Conservation (phyloP, 2,797 vertebrate species). For the Molothrus ater region DNA sequence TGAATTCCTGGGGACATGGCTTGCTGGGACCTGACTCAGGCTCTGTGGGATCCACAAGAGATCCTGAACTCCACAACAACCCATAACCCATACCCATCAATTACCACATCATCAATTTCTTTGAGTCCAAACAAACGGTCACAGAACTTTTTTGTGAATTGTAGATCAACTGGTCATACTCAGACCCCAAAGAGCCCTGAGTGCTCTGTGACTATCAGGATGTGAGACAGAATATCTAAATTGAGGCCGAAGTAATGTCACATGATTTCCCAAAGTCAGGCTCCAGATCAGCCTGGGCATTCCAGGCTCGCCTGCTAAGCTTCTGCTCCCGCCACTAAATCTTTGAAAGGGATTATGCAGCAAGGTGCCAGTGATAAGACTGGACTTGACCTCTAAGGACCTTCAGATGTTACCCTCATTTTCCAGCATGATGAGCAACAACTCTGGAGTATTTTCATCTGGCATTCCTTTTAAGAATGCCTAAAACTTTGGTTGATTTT, state of each 20-base stretch:
- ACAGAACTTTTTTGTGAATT: background rate
- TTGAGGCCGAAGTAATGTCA: background rate
- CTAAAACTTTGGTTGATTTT: background rate
- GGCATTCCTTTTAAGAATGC: background rate
- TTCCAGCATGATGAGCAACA: background rate
- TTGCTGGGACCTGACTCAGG: background rate
- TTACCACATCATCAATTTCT: background rate
- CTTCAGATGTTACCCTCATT: background rate
- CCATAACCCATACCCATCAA: background rate
- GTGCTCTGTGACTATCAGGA: background rate
- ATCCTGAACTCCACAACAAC: background rate
- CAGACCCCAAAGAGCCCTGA: background rate
- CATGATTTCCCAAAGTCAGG: background rate
- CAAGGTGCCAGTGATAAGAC: conserved; percentile 13
- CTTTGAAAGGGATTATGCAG: conserved; percentile 44
- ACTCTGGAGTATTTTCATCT: background rate
- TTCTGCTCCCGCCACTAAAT: conserved; percentile 28
- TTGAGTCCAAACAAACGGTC: background rate
- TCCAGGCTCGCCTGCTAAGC: background rate
- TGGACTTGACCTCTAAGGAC: conserved; percentile 26
- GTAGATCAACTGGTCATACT: background rate
- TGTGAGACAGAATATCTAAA: background rate
- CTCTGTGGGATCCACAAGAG: background rate
- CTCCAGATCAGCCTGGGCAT: background rate
- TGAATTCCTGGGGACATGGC: accelerated